Percentiles rank a stretch among this genome's conserved stretches.
Evolutionary conservation across 37 sponge, comb jelly and placozoan genomes (phyloP).

Genomic region (Aphrocallistes beatrix): DNA sequence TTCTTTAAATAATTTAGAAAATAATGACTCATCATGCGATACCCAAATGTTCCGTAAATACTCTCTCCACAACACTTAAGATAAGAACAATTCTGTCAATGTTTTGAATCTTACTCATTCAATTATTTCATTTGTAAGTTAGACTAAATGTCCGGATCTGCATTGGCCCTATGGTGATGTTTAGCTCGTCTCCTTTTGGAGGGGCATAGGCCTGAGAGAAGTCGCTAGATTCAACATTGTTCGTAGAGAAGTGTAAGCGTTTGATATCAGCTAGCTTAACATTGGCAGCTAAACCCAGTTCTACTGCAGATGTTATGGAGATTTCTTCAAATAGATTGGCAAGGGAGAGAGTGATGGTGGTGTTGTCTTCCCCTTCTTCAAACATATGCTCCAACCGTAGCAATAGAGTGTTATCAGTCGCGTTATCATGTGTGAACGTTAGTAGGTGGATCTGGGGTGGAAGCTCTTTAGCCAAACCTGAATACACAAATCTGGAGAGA

Average conservation of each 20-base stretch:
- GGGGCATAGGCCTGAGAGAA: not conserved
- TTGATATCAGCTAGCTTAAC: constrained; percentile 22
- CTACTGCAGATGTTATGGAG: constrained; percentile 29
- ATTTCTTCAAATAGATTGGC: constrained; percentile 26
- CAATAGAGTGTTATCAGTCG: constrained; percentile 21
- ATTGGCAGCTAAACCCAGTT: constrained; percentile 53
- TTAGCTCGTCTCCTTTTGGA: not conserved
- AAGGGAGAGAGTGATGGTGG: not conserved
- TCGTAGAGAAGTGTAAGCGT: constrained; percentile 29
- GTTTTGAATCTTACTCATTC: too few relatives aligned
- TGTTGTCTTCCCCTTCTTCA: constrained; percentile 39
- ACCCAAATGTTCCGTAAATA: too few relatives aligned
- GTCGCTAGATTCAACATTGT: not conserved
- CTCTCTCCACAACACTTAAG: too few relatives aligned
- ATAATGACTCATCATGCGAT: too few relatives aligned
- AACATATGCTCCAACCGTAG: constrained; percentile 64
- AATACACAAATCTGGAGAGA: constrained; percentile 22
- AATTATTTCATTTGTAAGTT: not conserved
- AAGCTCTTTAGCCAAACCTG: constrained; percentile 33
- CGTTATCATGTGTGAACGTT: constrained; percentile 30
- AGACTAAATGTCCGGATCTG: constrained; percentile 11
- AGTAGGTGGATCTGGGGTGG: constrained; percentile 75
- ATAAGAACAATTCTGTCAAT: too few relatives aligned
- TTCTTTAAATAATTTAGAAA: too few relatives aligned
- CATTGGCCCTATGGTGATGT: not conserved